These are phyloP conservation scores for Drosophila subquinaria DNA, from an alignment of 2,888 invertebrate genomes.

Conservation along the genomic window DNA sequence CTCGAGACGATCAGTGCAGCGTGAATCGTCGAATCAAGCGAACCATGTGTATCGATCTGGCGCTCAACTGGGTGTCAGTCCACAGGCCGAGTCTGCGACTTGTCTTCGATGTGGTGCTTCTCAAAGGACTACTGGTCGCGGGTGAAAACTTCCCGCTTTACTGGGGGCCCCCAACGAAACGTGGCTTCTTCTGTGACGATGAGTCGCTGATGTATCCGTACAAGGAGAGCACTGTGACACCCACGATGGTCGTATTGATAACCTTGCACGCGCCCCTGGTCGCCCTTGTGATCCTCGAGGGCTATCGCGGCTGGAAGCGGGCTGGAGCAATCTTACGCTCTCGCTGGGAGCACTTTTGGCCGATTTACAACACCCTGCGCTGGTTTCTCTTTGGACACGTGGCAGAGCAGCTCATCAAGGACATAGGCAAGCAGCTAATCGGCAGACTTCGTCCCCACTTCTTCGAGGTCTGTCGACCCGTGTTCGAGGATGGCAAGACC, in stretches of 20 bases:
- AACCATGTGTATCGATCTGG: constrained; percentile 53
- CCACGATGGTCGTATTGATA: constrained; percentile 41
- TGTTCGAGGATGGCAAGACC: constrained; percentile 50
- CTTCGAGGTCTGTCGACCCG: constrained; percentile 68
- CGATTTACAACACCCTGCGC: constrained; percentile 49
- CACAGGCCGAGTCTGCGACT: constrained; percentile 22
- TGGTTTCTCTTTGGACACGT: constrained; percentile 66
- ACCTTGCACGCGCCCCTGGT: constrained; percentile 57
- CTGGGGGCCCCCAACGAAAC: constrained; percentile 46
- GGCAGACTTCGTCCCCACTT: constrained; percentile 78
- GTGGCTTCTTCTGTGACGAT: constrained; percentile 79
- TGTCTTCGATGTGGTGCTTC: constrained; percentile 43
- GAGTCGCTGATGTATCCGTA: constrained; percentile 74
- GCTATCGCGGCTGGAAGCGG: constrained; percentile 24
- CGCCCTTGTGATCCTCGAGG: constrained; percentile 50
- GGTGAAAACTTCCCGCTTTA: constrained; percentile 27
- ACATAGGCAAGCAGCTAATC: constrained; percentile 59
- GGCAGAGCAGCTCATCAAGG: constrained; percentile 53
- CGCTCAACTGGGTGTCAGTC: neutral
- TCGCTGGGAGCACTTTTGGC: constrained; percentile 26
- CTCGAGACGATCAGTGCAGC: constrained; percentile 46
- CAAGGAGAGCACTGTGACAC: constrained; percentile 54
- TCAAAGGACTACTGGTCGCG: constrained; percentile 36
- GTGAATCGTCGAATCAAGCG: constrained; percentile 34
- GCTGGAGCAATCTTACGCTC: neutral